A percentile compares a stretch with the other conserved stretches of the same genome.
These are phyloP conservation scores for Poicephalus gulielmi DNA, from an alignment of 2,113 vertebrate species.

Conservation along the genomic window DNA sequence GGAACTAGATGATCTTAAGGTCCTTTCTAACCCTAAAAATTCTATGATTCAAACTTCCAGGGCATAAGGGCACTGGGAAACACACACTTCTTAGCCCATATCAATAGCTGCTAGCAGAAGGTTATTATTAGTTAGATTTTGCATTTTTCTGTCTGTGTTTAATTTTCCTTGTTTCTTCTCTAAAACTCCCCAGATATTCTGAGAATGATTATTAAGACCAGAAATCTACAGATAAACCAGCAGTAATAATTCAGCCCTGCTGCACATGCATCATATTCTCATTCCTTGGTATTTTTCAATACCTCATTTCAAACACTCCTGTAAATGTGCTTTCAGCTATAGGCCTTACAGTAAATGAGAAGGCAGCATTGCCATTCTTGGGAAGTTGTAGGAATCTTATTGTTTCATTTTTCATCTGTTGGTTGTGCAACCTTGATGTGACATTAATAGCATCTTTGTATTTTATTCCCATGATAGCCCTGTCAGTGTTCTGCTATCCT, in stretches of 20 bases:
- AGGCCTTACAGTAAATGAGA: not conserved
- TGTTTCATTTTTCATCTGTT: slow-evolving; percentile 27
- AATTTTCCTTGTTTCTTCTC: not conserved
- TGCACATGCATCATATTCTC: not conserved
- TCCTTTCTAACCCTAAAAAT: not conserved
- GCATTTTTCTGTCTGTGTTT: not conserved
- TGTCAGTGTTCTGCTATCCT: not conserved
- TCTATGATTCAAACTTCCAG: not conserved
- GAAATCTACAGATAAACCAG: not conserved
- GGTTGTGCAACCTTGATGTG: not conserved
- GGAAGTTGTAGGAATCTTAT: not conserved
- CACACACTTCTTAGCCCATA: not conserved
- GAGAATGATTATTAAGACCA: not conserved
- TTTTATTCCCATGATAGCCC: slow-evolving; percentile 22
- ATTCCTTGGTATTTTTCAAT: slow-evolving; percentile 5
- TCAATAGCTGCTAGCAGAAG: not conserved
- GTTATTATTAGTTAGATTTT: not conserved
- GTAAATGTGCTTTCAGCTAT: not conserved
- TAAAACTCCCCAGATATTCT: not conserved
- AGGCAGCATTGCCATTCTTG: not conserved
- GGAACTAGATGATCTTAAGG: not conserved
- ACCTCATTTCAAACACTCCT: not conserved
- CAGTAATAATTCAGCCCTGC: not conserved
- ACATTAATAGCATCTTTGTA: slow-evolving; percentile 3
- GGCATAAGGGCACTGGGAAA: not conserved